Conservation (phyloP, 2,797 vertebrate species). For the Onychomys leucogaster region DNA sequence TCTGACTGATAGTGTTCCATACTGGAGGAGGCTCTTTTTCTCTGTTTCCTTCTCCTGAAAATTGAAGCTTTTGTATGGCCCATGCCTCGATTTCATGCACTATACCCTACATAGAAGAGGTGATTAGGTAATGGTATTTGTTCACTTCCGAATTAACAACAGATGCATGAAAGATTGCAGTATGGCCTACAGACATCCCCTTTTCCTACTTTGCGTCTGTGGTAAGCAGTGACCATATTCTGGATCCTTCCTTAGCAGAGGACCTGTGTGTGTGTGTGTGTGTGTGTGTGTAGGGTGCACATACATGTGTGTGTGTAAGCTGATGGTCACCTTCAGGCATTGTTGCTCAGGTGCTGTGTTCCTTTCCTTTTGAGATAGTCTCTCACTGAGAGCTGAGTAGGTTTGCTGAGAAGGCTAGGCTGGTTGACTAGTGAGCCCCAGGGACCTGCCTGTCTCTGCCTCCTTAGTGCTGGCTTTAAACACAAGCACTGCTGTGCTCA, state of each 20-base stretch:
- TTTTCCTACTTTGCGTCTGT: neutral
- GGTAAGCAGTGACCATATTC: neutral
- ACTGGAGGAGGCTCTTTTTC: neutral
- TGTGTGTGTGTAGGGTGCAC: neutral
- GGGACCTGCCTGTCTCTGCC: neutral
- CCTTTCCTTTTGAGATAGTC: neutral
- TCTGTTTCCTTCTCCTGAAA: neutral
- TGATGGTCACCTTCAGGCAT: neutral
- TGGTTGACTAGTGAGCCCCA: neutral
- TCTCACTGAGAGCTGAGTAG: neutral
- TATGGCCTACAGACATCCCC: neutral
- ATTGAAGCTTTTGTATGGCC: neutral
- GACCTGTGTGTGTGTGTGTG: neutral
- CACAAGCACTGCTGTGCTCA: neutral
- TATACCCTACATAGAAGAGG: neutral
- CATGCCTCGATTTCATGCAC: neutral
- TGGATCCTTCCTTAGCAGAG: neutral
- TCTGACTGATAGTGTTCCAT: neutral
- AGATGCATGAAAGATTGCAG: neutral
- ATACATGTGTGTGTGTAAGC: neutral
- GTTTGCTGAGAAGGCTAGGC: neutral
- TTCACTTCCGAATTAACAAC: neutral
- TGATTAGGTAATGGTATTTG: neutral
- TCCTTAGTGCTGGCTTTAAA: neutral
- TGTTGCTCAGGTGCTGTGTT: no score